These are phyloP conservation scores for Xyliphius kryptos DNA, from an alignment of 2,113 vertebrate genomes.

Conservation along the genomic window DNA sequence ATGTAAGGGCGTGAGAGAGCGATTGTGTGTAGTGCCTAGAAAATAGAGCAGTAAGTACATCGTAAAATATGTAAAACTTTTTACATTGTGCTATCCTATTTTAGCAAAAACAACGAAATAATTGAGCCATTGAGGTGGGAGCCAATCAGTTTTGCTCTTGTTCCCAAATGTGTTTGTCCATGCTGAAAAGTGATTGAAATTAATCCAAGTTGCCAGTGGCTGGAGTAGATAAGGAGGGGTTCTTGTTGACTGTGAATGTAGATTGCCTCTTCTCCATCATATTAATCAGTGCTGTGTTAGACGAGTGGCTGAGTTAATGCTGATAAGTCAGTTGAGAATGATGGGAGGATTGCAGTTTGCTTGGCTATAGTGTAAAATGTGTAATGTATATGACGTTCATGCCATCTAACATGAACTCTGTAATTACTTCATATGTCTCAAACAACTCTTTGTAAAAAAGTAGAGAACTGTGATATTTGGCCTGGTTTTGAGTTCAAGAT, in stretches of 20 bases:
- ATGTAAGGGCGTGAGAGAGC: too few species aligned
- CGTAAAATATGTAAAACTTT: slow-evolving; percentile 42
- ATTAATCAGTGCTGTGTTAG: slow-evolving; percentile 36
- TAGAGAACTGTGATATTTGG: too few species aligned
- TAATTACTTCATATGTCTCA: too few species aligned
- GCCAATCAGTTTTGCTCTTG: slow-evolving; percentile 18
- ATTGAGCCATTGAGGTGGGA: slow-evolving; percentile 27
- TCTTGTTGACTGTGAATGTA: slow-evolving; percentile 22
- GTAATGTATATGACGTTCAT: slow-evolving; percentile 15
- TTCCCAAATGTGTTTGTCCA: slow-evolving; percentile 34
- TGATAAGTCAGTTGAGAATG: slow-evolving; percentile 30
- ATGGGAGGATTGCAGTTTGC: slow-evolving; percentile 23
- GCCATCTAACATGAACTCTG: too few species aligned
- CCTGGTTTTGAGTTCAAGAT: too few species aligned
- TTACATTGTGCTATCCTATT: slow-evolving; percentile 36
- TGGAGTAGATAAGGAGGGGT: slow-evolving; percentile 30
- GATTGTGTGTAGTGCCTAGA: slow-evolving; percentile 42
- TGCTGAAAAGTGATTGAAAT: slow-evolving; percentile 41
- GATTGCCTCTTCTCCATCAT: slow-evolving; percentile 33
- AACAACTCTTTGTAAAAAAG: too few species aligned
- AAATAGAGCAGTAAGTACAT: slow-evolving; percentile 34
- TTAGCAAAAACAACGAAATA: slow-evolving; percentile 35
- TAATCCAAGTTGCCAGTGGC: slow-evolving; percentile 32
- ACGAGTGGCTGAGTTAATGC: slow-evolving; percentile 1
- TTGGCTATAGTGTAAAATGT: slow-evolving; percentile 15